A percentile compares a stretch with the other conserved stretches of the same genome.
These are phyloP conservation scores for Himalopsyche japonica DNA, from an alignment of 2,888 invertebrate species.

Conservation along the genomic window DNA sequence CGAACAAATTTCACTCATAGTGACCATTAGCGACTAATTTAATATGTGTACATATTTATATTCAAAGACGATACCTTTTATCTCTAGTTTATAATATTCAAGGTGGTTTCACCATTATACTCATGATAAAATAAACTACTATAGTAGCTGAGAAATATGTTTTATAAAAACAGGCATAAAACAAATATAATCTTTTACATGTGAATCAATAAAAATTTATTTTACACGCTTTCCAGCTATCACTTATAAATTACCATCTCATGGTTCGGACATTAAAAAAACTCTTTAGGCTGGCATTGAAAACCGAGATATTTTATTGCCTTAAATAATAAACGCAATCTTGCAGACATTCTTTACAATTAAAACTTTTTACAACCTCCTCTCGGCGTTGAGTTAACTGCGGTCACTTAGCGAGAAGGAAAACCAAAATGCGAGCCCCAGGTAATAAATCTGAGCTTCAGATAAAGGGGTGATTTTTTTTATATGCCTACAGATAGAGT, in stretches of 20 bases:
- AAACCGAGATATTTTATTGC: background rate
- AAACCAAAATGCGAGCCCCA: background rate
- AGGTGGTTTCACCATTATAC: too few species aligned
- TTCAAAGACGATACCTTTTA: too few species aligned
- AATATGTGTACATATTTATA: too few species aligned
- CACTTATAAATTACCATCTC: background rate
- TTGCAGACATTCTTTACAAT: background rate
- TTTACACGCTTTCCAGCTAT: too few species aligned
- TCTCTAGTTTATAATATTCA: too few species aligned
- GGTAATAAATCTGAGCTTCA: background rate
- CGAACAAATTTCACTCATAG: too few species aligned
- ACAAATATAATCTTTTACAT: too few species aligned
- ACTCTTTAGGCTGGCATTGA: background rate
- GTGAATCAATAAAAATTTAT: background rate
- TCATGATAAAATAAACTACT: too few species aligned
- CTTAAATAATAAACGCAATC: background rate
- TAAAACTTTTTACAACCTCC: background rate
- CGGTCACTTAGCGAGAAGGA: background rate
- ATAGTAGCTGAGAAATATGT: too few species aligned
- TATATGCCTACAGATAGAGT: background rate
- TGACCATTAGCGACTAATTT: too few species aligned
- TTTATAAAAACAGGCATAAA: too few species aligned
- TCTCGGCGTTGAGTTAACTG: background rate
- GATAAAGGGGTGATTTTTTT: background rate
- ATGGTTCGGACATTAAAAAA: background rate